Percentiles rank a stretch among this genome's conserved stretches.
phyloP scores from a whole-genome alignment of 2,113 vertebrate genomes.

The Peromyscus polionotus region DNA sequence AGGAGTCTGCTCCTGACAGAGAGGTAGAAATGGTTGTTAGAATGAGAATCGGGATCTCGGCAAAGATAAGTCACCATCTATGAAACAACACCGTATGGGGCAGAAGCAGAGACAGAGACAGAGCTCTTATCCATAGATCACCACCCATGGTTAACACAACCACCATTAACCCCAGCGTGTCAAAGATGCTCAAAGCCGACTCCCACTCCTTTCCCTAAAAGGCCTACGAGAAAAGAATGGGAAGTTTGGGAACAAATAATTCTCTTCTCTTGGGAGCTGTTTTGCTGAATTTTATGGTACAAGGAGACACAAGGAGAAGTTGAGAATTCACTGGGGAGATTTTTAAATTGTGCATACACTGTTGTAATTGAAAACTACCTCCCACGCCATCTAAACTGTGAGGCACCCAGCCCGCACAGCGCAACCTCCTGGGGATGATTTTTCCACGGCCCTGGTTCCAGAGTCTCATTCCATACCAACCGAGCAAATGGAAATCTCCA shows the following conservation, averaged over 20 bases:
- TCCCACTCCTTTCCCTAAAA: background rate
- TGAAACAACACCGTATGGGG: background rate
- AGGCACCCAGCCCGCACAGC: background rate
- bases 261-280: background rate
- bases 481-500: background rate
- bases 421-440: background rate
- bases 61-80: background rate
- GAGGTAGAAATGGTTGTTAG: background rate
- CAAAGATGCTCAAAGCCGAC: background rate
- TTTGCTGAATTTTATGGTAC: slow-evolving; percentile 10
- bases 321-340: background rate
- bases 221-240: background rate
- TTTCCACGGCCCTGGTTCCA: background rate
- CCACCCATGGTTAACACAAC: background rate
- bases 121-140: background rate
- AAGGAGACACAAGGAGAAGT: background rate
- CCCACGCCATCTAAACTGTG: background rate
- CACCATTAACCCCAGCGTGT: background rate
- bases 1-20: background rate
- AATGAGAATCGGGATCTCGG: background rate
- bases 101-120: background rate
- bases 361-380: background rate
- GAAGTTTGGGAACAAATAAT: background rate
- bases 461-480: slow-evolving; percentile 10
- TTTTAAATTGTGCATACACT: background rate